Percentiles rank a stretch among this genome's conserved stretches.
Evolutionary conservation across 2,888 invertebrate genomes (phyloP).

Genomic region (Phytoseiulus persimilis): DNA sequence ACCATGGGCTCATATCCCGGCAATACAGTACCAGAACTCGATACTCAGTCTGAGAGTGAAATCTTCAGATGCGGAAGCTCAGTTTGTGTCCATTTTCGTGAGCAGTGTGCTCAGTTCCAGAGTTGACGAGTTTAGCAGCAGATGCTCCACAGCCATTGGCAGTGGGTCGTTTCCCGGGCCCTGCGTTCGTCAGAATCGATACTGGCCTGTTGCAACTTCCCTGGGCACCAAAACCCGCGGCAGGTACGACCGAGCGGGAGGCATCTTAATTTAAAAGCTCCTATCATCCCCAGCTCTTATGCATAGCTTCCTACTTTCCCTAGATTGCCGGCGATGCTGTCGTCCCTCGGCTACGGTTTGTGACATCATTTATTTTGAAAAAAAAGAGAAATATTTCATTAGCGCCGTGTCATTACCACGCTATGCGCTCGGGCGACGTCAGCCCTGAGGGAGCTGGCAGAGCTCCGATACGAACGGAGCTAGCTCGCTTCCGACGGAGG

Average conservation of each 20-base stretch:
- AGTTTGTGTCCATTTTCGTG: no score
- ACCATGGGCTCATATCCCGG: no score
- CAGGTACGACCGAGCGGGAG: background rate
- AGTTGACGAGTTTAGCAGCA: no score
- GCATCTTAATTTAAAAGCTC: background rate
- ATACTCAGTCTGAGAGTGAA: no score
- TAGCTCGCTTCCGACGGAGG: background rate
- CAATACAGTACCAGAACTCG: no score
- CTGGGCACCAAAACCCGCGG: background rate
- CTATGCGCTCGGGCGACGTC: background rate
- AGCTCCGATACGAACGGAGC: background rate
- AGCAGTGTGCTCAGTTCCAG: no score
- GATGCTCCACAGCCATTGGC: no score
- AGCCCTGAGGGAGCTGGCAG: background rate
- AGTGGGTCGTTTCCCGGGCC: no score
- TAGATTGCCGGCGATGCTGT: background rate
- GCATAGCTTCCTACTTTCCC: background rate
- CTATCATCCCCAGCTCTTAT: background rate
- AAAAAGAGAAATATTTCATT: slow-evolving; percentile 38
- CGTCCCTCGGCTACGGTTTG: background rate
- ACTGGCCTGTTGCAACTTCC: background rate
- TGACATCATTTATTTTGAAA: slow-evolving; percentile 17
- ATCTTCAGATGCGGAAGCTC: no score
- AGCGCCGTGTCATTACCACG: slow-evolving; percentile 31
- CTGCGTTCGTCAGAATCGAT: background rate